Base-by-base conservation (phyloP, 2,888 invertebrate genomes). In the Pollenia amentaria region DNA sequence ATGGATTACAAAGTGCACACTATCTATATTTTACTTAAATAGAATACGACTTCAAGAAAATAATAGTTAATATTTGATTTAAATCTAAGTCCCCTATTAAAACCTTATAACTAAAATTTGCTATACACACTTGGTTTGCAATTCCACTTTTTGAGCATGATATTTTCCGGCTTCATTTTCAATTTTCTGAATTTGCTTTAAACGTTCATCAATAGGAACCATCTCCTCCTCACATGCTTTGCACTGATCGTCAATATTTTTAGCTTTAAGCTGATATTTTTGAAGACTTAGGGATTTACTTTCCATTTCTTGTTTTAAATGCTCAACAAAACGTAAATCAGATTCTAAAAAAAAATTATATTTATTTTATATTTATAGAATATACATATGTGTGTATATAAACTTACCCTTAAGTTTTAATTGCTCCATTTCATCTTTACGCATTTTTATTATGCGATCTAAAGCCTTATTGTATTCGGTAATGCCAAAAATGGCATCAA, bases 401-500 rank as follows among this genome's bases (percentile, higher is more conserved):
- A n/a, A 44, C 92, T 91, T 91, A 95, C 95, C 94, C 89, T 95
- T 94, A 14, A 94, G 88, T 91, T 95, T 95, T 1, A 95, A 92
- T 29, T 94, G 92, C 10, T 90, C 91, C 70, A 77, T 81, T 90
- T 95, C 95, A n/a, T 94, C 94, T 92, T 96, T 97, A n/a, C 95
- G 94, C 85, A 95, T 93, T 90, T 96, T 96, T 48, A 95, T 94
- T 3, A 97, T 94, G 18, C 93, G 94, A 77, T 99, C 98, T 89
- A 98, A 95, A 85, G 97, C 97, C 91, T 97, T 98, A 89, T 98
- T 98, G 92, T 98, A 99, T 91, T 96, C 96, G 0, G 97, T 96
- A 0, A 98, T 97, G 90, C 99, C 98, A 94, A 99, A 99, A 89
- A 99, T 99, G 87, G 97, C 98, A 95, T 99, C 99, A 94, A 99